A percentile compares a stretch with the other conserved stretches of the same genome.
phyloP scores from a whole-genome alignment of 2,113 vertebrate genomes.

The Mesoclemmys tuberculata region DNA sequence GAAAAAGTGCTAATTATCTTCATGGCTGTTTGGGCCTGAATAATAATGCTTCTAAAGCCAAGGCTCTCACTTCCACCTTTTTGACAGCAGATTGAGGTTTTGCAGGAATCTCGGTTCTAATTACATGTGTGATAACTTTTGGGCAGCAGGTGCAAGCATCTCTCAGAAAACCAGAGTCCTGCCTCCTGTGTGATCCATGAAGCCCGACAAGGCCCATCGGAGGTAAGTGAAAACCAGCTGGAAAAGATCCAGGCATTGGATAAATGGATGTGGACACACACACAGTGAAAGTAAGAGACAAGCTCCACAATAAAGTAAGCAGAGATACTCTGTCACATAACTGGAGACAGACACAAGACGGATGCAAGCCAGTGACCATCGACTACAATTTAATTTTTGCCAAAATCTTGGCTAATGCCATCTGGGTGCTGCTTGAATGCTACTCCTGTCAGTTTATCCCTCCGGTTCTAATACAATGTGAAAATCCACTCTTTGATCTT shows the following conservation, averaged over 20 bases:
- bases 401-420: no score
- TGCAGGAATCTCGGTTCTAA: background rate
- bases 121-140: background rate
- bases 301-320: no score
- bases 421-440: no score
- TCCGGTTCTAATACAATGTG: no score
- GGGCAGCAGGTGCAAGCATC: background rate
- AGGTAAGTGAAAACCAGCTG: background rate
- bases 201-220: background rate
- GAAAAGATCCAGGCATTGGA: background rate
- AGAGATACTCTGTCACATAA: no score
- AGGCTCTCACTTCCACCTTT: background rate
- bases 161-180: background rate
- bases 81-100: background rate
- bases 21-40: background rate
- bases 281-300: no score
- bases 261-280: no score
- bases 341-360: no score
- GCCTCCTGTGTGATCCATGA: background rate
- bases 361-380: no score
- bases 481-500: no score
- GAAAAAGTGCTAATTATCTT: background rate
- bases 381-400: no score
- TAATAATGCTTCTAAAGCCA: background rate
- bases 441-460: no score